These are phyloP conservation scores for Nerophis lumbriciformis DNA, from an alignment of 2,113 vertebrate genomes.

Conservation along the genomic window DNA sequence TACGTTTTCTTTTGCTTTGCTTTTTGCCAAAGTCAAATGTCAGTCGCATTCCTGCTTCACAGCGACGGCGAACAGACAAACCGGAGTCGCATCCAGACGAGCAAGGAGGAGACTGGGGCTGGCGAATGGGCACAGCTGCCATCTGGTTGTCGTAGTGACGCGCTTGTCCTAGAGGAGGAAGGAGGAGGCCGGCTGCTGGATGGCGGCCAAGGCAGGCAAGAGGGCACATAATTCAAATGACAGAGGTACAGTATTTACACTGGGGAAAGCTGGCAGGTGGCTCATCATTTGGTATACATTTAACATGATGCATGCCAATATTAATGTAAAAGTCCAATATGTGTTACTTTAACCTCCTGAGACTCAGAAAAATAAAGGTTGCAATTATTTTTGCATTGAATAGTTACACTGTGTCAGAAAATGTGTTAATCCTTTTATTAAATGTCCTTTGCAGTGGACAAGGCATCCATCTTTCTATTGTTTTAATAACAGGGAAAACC, in stretches of 20 bases:
- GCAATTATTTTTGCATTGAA: too few species aligned
- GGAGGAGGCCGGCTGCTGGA: slow-evolving; percentile 13
- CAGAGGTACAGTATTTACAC: slow-evolving; percentile 4
- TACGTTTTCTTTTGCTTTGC: too few species aligned
- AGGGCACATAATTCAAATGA: slow-evolving; percentile 41
- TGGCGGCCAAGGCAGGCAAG: slow-evolving; percentile 23
- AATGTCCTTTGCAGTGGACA: too few species aligned
- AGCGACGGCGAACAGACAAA: not conserved
- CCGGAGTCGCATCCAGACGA: not conserved
- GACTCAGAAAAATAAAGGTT: too few species aligned
- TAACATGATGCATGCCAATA: too few species aligned
- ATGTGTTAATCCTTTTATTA: too few species aligned
- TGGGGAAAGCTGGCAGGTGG: slow-evolving; percentile 38
- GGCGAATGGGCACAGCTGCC: slow-evolving; percentile 31
- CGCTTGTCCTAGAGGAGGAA: slow-evolving; percentile 4
- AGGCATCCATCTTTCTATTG: too few species aligned
- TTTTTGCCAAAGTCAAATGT: not conserved
- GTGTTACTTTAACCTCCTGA: too few species aligned
- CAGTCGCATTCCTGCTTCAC: not conserved
- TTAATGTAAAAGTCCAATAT: too few species aligned
- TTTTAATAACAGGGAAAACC: too few species aligned
- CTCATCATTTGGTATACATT: slow-evolving; percentile 10
- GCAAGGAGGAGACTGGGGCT: slow-evolving; percentile 7
- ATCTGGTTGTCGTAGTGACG: slow-evolving; percentile 36
- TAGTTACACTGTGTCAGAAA: too few species aligned